phyloP scores from a whole-genome alignment of 2,113 vertebrate species.

The Thunnus maccoyii region DNA sequence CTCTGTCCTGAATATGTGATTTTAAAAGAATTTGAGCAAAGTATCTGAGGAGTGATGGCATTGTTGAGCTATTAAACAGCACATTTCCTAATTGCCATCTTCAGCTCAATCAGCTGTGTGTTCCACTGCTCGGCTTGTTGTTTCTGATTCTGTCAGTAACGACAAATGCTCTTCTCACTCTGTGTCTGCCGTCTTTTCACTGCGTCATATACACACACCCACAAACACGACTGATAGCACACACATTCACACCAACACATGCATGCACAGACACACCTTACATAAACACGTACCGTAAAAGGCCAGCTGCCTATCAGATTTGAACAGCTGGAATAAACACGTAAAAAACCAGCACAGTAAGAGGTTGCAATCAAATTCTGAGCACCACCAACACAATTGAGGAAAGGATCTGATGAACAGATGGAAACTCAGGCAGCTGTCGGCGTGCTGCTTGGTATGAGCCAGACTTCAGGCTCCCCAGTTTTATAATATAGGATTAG shows the following conservation, averaged over 20 bases:
- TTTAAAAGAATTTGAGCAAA: constrained; percentile 54
- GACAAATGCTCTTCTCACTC: constrained; percentile 34
- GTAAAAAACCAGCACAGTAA: constrained; percentile 45
- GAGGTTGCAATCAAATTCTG: constrained; percentile 70
- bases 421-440: constrained; percentile 64
- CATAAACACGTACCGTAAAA: constrained; percentile 23
- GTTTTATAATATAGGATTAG: constrained; percentile 69
- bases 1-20: constrained; percentile 44
- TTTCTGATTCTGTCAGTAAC: constrained; percentile 32
- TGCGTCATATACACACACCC: not conserved
- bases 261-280: constrained; percentile 35
- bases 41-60: constrained; percentile 49
- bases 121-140: constrained; percentile 52
- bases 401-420: constrained; percentile 62
- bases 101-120: constrained; percentile 60
- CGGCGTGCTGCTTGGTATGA: constrained; percentile 25
- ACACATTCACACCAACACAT: not conserved
- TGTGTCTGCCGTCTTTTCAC: constrained; percentile 15
- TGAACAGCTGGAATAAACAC: constrained; percentile 70
- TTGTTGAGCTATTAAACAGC: constrained; percentile 70
- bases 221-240: not conserved
- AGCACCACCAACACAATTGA: constrained; percentile 50
- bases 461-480: constrained; percentile 33
- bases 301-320: constrained; percentile 61
- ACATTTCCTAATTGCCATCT: constrained; percentile 76